Base-by-base conservation (phyloP, 2,113 vertebrate species). In the Willisornis vidua region DNA sequence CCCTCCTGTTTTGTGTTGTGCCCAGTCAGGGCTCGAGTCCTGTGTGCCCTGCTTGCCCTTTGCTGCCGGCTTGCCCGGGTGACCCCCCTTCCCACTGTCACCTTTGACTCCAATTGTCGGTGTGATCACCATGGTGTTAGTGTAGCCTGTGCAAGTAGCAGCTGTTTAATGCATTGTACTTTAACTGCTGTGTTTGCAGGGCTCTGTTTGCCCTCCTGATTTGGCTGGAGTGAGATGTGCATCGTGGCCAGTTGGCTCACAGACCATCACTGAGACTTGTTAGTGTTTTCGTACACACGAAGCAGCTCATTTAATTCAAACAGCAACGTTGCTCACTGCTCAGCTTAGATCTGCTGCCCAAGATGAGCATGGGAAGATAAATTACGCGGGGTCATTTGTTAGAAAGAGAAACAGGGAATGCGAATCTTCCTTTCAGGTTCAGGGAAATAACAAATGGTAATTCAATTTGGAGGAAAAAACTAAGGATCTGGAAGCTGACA, bases 1-100 rank as follows among this genome's bases (percentile, higher is more conserved):
- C 70, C 8, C 29, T 43, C 35, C 43, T 61, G 80, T 6, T 80
- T 19, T 49, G 97, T 96, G 93, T 78, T 90, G 94, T 97, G 97
- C 97, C 90, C 93, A 95, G 95, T 86, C 93, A 57, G 71, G 94
- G 89, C 70, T 85, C 51, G 68, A 85, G 95, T 92, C 75, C 90
- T 98, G 93, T 98, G 98, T 98, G 94, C 96, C 87, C 97, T 97
- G 94, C 96, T 95, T 96, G 94, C 93, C 81, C 97, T 96, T 96
- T 93, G 97, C 94, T 91, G 68, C 91, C 14, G 87, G 85, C 80
- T 81, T 85, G 91, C 95, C 93, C 51, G 39, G 70, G 86, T 96
- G 92, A 96, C 91, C 94, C 94, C 94, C 74, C 61, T 45, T 72
- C 85, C 91, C 82, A 70, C 14, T 67, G 92, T 93, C 91, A 96